These are phyloP conservation scores for Drosophila varians DNA, from an alignment of 1,140 invertebrate species.

Conservation along the genomic window DNA sequence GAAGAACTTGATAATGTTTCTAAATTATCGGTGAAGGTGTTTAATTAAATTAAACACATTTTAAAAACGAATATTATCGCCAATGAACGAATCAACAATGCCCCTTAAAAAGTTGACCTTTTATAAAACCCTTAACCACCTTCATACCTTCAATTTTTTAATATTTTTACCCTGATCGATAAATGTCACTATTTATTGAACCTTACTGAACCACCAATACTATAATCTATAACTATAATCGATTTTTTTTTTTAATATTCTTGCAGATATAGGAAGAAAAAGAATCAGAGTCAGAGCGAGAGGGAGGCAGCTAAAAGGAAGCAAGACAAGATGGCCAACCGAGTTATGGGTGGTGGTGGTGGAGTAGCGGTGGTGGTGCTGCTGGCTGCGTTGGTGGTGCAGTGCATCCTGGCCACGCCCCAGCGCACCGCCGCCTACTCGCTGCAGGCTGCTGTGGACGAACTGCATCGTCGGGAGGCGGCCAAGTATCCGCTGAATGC, in stretches of 20 bases:
- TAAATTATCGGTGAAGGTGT: no score
- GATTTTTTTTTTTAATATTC: neutral
- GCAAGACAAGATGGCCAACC: conserved; percentile 32
- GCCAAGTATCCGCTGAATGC: conserved; percentile 76
- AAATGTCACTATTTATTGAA: neutral
- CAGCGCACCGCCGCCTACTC: conserved; percentile 72
- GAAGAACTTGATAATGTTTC: no score
- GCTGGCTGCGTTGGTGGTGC: conserved; percentile 20
- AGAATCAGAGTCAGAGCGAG: neutral
- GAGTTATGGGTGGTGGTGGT: conserved; percentile 21
- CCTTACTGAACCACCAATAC: neutral
- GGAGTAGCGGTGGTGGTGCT: conserved; percentile 5
- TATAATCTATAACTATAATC: neutral
- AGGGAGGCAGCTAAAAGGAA: conserved; percentile 4
- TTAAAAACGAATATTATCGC: no score
- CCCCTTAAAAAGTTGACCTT: no score
- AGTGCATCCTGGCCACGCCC: conserved; percentile 43
- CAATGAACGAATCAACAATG: no score
- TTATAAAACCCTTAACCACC: no score
- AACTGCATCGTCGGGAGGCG: conserved; percentile 77
- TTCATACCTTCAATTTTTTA: no score
- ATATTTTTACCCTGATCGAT: no score
- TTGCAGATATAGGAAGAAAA: conserved; percentile 3
- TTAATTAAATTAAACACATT: no score
- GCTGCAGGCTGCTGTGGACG: conserved; percentile 79